These are phyloP conservation scores for Netelia inedita DNA, from an alignment of 2,888 invertebrate genomes.

Conservation along the genomic window DNA sequence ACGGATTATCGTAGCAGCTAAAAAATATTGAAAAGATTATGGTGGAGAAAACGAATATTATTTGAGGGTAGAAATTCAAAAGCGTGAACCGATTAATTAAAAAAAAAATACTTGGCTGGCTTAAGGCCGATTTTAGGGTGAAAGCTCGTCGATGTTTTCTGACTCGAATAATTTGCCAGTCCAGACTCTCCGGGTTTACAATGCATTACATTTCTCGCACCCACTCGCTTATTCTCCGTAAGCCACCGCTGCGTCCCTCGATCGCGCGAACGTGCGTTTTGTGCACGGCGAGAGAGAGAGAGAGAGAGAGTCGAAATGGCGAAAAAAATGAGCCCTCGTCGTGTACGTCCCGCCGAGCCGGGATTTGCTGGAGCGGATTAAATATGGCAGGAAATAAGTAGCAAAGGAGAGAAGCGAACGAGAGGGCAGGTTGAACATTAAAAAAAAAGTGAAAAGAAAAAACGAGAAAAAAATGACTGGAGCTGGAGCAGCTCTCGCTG, in stretches of 20 bases:
- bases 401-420: background rate
- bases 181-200: background rate
- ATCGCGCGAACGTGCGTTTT: background rate
- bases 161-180: background rate
- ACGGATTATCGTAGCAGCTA: too few relatives aligned
- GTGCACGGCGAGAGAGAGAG: background rate
- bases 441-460: background rate
- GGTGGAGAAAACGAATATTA: too few relatives aligned
- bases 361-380: conserved; percentile 54
- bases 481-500: background rate
- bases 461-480: background rate
- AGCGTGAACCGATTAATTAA: background rate
- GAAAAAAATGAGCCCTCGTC: background rate
- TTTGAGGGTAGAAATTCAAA: background rate
- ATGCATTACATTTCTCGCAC: background rate
- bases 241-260: background rate
- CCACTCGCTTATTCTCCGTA: background rate
- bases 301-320: conserved; percentile 9
- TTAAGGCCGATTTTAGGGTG: background rate
- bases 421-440: conserved; percentile 5
- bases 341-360: background rate
- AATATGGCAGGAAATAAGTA: conserved; percentile 20
- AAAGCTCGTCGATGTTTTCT: background rate
- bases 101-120: background rate
- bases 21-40: too few relatives aligned